Evolutionary conservation across 2,113 vertebrate species (phyloP).

Genomic region (Proterorhinus semilunaris): DNA sequence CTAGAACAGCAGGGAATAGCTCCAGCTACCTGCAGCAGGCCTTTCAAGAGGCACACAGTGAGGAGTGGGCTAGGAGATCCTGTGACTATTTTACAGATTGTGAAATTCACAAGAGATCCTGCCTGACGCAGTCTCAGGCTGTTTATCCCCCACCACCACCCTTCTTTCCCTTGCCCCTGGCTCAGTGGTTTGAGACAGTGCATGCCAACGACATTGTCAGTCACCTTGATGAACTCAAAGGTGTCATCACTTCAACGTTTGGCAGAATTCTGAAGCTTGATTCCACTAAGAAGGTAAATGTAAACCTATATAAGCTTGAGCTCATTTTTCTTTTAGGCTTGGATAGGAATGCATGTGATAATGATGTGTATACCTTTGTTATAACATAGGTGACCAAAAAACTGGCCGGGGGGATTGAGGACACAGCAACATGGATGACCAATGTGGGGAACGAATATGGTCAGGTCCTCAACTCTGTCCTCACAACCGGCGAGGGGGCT

Average conservation of each 20-base stretch:
- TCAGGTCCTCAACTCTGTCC: constrained; percentile 38
- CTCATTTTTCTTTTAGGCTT: background rate
- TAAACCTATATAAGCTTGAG: background rate
- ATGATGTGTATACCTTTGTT: background rate
- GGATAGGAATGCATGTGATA: background rate
- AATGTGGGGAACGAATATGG: background rate
- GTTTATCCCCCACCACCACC: constrained; percentile 7
- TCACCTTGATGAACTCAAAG: constrained; percentile 16
- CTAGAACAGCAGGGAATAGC: background rate
- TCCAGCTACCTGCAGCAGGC: constrained; percentile 1
- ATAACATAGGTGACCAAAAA: background rate
- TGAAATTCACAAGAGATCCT: background rate
- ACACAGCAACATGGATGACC: background rate
- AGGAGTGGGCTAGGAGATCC: background rate
- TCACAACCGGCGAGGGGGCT: constrained; percentile 39
- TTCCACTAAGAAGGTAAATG: constrained; percentile 35
- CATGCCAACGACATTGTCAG: constrained; percentile 15
- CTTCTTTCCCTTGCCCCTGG: constrained; percentile 16
- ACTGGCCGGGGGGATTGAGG: background rate
- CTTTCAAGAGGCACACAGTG: background rate
- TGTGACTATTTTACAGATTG: background rate
- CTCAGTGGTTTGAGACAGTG: constrained; percentile 43
- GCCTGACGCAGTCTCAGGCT: background rate
- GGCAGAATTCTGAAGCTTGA: constrained; percentile 38
- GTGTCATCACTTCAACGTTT: constrained; percentile 26